Evolutionary conservation across 30 jellyfish, hydroid and myxozoan species (phyloP), one percentile per base, ranked within the genome.

Genomic region (Clytia hemisphaerica): DNA sequence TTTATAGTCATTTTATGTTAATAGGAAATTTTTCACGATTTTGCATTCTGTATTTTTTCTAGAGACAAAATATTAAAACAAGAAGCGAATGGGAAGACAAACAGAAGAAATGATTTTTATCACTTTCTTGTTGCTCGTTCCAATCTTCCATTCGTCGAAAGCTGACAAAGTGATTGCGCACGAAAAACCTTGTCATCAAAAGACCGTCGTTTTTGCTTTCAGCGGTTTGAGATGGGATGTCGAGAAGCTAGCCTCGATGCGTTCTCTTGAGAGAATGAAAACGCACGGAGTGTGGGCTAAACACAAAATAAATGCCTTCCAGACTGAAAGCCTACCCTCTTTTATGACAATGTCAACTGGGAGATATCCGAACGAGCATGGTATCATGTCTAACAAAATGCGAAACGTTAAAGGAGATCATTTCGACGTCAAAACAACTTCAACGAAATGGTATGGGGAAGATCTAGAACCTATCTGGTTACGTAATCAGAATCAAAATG

Each of bases 381-480:
- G 95, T n/a, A 91, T 91, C 80, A 30, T 91, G 24, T 49, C 95
- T 31, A 91, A 91, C 50, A 72, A 64, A 45, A 91, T 91, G 95
- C 45, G 46, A 36, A 92, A 83, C 46, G 37, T 73, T 25, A 19
- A 51, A 35, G 75, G 83, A 24, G 92, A 59, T 19, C 28, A n/a
- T 29, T 91, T 82, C 61, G 88, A 77, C 45, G 94, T 78, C n/a
- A 16, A 55, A 6, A 73, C 61, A 65, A 55, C 57, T 18, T 92
- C 76, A 31, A 45, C 34, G 27, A 60, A 64, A 50, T 91, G 99
- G 99, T 91, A 95, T 95, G 63, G 62, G 34, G 26, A 60, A 45
- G 93, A 72, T 4, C 94, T 76, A 3, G 93, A 82, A 57, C 99
- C 99, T 21, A 67, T 91, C 37, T 91, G 99, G 99, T 71, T 91